Evolutionary conservation across 2,888 invertebrate genomes (phyloP).

Genomic region (Leptopilina drosophilae): DNA sequence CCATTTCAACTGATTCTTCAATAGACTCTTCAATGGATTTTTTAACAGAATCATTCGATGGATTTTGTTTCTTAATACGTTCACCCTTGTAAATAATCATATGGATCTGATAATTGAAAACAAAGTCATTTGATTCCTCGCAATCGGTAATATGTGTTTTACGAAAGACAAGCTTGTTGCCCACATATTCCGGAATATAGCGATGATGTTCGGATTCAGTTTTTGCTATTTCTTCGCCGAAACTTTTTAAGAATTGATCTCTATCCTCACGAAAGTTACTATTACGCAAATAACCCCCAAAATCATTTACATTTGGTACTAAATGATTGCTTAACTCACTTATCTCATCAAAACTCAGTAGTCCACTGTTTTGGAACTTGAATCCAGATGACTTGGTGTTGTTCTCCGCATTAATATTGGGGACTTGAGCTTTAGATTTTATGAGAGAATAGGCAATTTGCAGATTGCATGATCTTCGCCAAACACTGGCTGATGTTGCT

Average conservation of each 20-base stretch:
- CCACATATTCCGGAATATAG: constrained; percentile 54
- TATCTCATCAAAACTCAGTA: constrained; percentile 60
- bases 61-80: constrained; percentile 53
- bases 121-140: constrained; percentile 50
- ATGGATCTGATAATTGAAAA: constrained; percentile 77
- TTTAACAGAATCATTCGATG: constrained; percentile 41
- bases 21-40: not conserved
- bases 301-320: constrained; percentile 58
- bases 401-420: not conserved
- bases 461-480: constrained; percentile 82
- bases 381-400: constrained; percentile 7
- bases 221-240: constrained; percentile 53
- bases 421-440: constrained; percentile 17
- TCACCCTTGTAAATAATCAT: constrained; percentile 79
- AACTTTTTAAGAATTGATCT: constrained; percentile 59
- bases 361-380: constrained; percentile 47
- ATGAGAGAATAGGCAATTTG: constrained; percentile 80
- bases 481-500: constrained; percentile 77
- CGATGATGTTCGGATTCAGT: constrained; percentile 43
- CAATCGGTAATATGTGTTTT: constrained; percentile 37
- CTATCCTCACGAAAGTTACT: constrained; percentile 59
- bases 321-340: constrained; percentile 55
- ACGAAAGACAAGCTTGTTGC: constrained; percentile 58
- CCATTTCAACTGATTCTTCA: not conserved
- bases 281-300: constrained; percentile 59